Percentiles rank a stretch among this genome's conserved stretches.
These are phyloP conservation scores for Troilus luridus DNA, from an alignment of 2,888 invertebrate genomes.

Conservation along the genomic window DNA sequence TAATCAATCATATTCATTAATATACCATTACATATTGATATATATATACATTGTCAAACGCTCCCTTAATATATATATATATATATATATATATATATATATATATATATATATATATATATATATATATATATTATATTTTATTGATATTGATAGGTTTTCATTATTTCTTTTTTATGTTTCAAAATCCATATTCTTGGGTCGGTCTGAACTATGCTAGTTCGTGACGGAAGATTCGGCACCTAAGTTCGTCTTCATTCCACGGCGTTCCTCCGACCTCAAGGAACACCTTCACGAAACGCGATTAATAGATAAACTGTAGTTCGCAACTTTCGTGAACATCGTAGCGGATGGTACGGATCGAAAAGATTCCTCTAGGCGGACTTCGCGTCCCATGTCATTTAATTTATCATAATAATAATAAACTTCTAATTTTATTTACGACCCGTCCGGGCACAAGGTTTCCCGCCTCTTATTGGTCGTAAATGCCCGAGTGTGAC, in stretches of 20 bases:
- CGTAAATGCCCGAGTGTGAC: conserved; percentile 25
- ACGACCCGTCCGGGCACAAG: neutral
- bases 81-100: no score
- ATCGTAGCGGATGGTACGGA: neutral
- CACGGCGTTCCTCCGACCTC: neutral
- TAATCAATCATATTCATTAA: no score
- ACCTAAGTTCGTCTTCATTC: neutral
- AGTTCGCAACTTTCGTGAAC: neutral
- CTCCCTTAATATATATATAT: no score
- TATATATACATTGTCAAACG: no score
- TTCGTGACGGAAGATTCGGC: neutral
- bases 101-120: no score
- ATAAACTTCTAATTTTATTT: conserved; percentile 17
- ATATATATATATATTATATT: no score
- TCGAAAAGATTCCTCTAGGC: neutral
- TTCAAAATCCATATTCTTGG: neutral
- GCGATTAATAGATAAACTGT: neutral
- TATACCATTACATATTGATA: no score
- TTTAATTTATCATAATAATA: conserved; percentile 37
- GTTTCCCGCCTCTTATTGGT: neutral
- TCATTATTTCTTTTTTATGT: neutral
- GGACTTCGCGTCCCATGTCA: neutral
- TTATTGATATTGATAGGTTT: neutral
- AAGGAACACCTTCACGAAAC: conserved; percentile 6
- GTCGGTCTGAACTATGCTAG: neutral